Conservation (phyloP, 1,140 invertebrate genomes). For the Cotesia typhae region DNA sequence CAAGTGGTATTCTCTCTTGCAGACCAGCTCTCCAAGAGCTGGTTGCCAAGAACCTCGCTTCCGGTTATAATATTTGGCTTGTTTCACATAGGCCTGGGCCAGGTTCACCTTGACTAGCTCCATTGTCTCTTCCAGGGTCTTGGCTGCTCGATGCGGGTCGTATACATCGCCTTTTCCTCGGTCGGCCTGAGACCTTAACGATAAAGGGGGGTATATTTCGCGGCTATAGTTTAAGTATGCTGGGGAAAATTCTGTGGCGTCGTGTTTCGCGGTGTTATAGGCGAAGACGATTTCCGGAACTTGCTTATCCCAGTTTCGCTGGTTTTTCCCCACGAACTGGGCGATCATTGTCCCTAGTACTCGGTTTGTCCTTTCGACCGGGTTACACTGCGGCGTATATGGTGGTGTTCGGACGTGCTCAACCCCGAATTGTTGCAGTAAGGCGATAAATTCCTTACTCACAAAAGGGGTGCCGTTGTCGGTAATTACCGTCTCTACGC, state of each 20-base stretch:
- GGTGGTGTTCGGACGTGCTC: conserved; percentile 11
- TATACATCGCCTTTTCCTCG: neutral
- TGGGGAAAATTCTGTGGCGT: conserved; percentile 6
- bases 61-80: conserved; percentile 3
- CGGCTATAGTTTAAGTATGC: conserved; percentile 26
- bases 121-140: neutral
- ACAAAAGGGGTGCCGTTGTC: conserved; percentile 62
- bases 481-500: conserved; percentile 48
- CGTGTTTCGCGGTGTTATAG: conserved; percentile 24
- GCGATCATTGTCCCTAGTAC: conserved; percentile 34
- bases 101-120: conserved; percentile 18
- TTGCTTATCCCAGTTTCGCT: conserved; percentile 51
- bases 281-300: conserved; percentile 51
- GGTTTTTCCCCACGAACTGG: conserved; percentile 48
- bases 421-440: conserved; percentile 40
- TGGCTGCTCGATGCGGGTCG: neutral
- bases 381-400: conserved; percentile 57
- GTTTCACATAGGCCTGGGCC: neutral
- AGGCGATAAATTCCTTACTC: conserved; percentile 37
- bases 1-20: neutral
- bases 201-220: neutral
- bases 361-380: conserved; percentile 29
- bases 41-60: conserved; percentile 1
- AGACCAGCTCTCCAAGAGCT: neutral
- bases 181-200: neutral